Percentiles rank a stretch among this genome's conserved stretches.
phyloP scores from a whole-genome alignment of 2,888 invertebrate species.

The Ametastegia equiseti region DNA sequence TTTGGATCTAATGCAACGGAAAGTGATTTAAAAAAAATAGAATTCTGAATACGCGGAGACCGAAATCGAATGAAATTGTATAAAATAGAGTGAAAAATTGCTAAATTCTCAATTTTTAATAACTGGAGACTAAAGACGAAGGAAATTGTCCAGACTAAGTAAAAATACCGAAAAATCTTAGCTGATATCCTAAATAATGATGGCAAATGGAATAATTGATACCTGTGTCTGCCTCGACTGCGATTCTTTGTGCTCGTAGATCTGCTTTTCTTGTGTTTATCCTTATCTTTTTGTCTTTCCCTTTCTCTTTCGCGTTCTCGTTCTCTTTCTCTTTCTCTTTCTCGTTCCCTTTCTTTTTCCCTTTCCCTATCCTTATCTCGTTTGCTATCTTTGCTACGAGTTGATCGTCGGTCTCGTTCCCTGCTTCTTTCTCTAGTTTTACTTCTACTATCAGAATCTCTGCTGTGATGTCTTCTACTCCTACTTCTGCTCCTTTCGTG shows the following conservation, averaged over 20 bases:
- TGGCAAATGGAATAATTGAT: not conserved
- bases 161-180: not conserved
- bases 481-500: constrained; percentile 60
- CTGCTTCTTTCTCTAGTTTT: constrained; percentile 66
- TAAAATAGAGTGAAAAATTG: too few species aligned
- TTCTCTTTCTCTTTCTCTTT: constrained; percentile 64
- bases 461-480: constrained; percentile 62
- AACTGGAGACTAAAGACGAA: too few species aligned
- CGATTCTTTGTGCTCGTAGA: constrained; percentile 59
- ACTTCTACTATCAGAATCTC: constrained; percentile 60
- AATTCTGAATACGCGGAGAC: too few species aligned
- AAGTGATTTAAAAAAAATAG: too few species aligned
- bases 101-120: too few species aligned
- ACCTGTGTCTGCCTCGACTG: constrained; percentile 52
- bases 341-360: constrained; percentile 61
- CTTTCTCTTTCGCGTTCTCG: constrained; percentile 62
- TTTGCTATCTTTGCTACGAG: constrained; percentile 43
- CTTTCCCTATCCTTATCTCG: constrained; percentile 57
- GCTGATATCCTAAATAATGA: too few species aligned
- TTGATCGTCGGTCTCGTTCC: constrained; percentile 65
- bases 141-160: not conserved
- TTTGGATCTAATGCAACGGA: too few species aligned
- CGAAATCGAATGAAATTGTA: too few species aligned
- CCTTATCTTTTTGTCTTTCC: constrained; percentile 57
- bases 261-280: constrained; percentile 55